phyloP scores from a whole-genome alignment of 1,140 invertebrate genomes.

The Ceratina calcarata region DNA sequence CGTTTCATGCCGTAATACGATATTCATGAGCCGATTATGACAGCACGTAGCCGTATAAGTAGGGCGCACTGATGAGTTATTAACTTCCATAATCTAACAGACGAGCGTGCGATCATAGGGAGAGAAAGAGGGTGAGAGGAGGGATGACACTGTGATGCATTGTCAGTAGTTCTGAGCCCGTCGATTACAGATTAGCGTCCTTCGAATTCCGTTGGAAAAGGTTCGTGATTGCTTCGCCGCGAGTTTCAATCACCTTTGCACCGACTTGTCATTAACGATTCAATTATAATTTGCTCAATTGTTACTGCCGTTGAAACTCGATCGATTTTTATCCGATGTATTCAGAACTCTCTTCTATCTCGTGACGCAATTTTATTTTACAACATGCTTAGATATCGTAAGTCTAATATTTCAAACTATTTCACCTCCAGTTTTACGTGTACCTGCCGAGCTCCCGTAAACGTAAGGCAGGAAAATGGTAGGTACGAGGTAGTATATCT shows the following conservation, averaged over 20 bases:
- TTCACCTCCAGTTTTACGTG: too few species aligned
- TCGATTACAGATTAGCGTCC: constrained; percentile 39
- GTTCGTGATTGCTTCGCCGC: constrained; percentile 38
- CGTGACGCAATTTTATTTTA: too few species aligned
- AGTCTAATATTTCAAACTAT: too few species aligned
- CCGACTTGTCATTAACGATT: constrained; percentile 1
- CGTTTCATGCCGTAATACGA: constrained; percentile 59
- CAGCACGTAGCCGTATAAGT: constrained; percentile 47
- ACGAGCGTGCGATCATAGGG: constrained; percentile 25
- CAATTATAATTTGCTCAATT: constrained; percentile 35
- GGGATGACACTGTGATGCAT: not conserved
- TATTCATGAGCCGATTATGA: constrained; percentile 68
- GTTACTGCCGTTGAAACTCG: not conserved
- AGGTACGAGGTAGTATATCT: too few species aligned
- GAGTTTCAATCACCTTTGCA: not conserved
- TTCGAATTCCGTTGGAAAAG: constrained; percentile 41
- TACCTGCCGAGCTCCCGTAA: too few species aligned
- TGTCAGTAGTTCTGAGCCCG: constrained; percentile 21
- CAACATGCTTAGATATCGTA: too few species aligned
- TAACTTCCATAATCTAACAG: constrained; percentile 62
- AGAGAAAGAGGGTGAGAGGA: not conserved
- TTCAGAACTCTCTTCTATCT: not conserved
- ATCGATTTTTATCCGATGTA: too few species aligned
- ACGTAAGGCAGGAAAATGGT: too few species aligned
- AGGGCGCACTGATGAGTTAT: constrained; percentile 58